Evolutionary conservation across 64 coral and sea anemone species (phyloP).

Genomic region (Porites lutea): DNA sequence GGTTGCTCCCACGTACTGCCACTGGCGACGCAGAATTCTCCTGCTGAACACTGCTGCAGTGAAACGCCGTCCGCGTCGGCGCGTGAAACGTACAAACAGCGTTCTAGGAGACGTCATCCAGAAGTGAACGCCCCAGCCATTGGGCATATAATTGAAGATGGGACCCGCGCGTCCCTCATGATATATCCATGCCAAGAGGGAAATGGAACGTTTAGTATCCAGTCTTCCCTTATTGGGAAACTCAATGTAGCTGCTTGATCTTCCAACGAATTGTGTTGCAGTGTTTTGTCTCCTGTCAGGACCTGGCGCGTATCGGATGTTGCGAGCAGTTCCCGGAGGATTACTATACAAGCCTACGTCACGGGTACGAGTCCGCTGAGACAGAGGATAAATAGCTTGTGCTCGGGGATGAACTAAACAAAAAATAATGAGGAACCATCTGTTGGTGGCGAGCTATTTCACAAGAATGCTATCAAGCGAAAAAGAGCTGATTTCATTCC

Average conservation of each 20-base stretch:
- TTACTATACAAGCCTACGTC: constrained; percentile 72
- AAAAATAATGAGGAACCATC: not conserved
- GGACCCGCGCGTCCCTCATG: constrained; percentile 55
- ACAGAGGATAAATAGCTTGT: constrained; percentile 66
- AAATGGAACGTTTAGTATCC: constrained; percentile 26
- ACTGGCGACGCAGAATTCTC: constrained; percentile 26
- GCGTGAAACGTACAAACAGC: constrained; percentile 74
- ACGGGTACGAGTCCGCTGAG: constrained; percentile 31
- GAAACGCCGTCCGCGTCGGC: constrained; percentile 39
- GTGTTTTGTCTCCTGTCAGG: constrained; percentile 39
- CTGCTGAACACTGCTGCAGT: constrained; percentile 19
- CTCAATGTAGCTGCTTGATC: constrained; percentile 25
- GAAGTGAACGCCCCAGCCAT: constrained; percentile 81
- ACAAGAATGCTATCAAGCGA: no score
- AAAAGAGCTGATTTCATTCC: no score
- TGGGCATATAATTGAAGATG: constrained; percentile 70
- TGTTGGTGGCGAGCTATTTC: no score
- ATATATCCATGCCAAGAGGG: constrained; percentile 20
- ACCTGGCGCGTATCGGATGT: constrained; percentile 49
- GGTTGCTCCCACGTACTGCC: constrained; percentile 65
- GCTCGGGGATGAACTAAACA: constrained; percentile 40
- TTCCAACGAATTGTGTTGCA: constrained; percentile 50
- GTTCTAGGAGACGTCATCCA: constrained; percentile 45
- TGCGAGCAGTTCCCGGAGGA: constrained; percentile 41
- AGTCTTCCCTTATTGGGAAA: constrained; percentile 34